Evolutionary conservation across 2,888 invertebrate species (phyloP).

Genomic region (Matsumyia berberina): DNA sequence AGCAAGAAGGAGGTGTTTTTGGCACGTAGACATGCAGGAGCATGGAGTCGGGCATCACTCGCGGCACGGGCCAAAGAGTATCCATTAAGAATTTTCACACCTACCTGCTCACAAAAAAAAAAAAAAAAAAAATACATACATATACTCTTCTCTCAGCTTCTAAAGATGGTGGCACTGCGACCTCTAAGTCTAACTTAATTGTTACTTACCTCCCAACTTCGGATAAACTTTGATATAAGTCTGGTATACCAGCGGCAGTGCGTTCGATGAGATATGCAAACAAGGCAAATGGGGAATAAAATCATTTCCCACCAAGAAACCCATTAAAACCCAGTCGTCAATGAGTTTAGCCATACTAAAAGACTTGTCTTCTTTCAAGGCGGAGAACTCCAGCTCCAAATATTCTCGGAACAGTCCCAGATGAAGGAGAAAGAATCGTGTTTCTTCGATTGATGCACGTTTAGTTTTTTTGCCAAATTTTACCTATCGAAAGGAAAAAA

Average conservation of each 20-base stretch:
- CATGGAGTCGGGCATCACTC: too few species aligned
- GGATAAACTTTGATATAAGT: slow-evolving; percentile 95
- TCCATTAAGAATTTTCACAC: too few species aligned
- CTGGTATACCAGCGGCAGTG: slow-evolving; percentile 93
- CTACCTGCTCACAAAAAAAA: too few species aligned
- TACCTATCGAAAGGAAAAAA: slow-evolving; percentile 85
- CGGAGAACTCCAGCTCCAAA: slow-evolving; percentile 94
- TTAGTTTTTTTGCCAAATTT: slow-evolving; percentile 90
- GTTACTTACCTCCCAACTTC: slow-evolving; percentile 90
- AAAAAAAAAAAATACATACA: too few species aligned
- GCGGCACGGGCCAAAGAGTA: too few species aligned
- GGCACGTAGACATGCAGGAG: too few species aligned
- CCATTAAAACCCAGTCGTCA: slow-evolving; percentile 99
- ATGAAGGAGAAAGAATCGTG: slow-evolving; percentile 96
- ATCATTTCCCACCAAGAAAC: slow-evolving; percentile 98
- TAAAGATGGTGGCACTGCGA: too few species aligned
- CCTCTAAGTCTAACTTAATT: background rate
- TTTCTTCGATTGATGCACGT: slow-evolving; percentile 92
- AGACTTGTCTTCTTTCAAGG: slow-evolving; percentile 86
- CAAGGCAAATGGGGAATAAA: slow-evolving; percentile 98
- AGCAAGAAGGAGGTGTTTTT: too few species aligned
- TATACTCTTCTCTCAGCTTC: too few species aligned
- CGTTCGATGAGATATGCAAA: slow-evolving; percentile 96
- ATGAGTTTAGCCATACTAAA: slow-evolving; percentile 96
- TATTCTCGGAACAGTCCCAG: slow-evolving; percentile 96